Percentiles rank a stretch among this genome's conserved stretches.
Evolutionary conservation across 2,888 invertebrate species (phyloP).

Genomic region (Falcaria lacertinaria): DNA sequence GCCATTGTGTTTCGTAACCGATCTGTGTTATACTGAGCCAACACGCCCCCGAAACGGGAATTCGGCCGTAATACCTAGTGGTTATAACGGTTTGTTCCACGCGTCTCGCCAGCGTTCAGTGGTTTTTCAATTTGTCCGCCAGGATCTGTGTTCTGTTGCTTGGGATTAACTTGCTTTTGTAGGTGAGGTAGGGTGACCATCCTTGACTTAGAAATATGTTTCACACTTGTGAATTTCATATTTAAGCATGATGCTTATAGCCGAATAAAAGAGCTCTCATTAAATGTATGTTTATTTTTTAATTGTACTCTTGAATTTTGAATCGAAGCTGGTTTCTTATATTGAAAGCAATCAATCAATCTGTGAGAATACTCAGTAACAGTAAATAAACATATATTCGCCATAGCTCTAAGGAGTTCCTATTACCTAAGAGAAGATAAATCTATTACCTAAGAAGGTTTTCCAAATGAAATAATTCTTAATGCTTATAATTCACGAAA

Average conservation of each 20-base stretch:
- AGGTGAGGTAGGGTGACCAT: conserved; percentile 9
- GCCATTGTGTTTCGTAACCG: conserved; percentile 59
- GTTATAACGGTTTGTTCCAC: conserved; percentile 22
- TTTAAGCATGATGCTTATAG: background rate
- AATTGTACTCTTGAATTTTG: no score
- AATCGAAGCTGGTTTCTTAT: no score
- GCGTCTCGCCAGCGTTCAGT: conserved; percentile 20
- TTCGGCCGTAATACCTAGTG: conserved; percentile 27
- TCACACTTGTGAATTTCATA: background rate
- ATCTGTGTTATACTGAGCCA: conserved; percentile 42
- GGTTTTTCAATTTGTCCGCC: conserved; percentile 41
- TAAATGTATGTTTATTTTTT: no score
- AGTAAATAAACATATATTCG: no score
- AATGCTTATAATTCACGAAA: no score
- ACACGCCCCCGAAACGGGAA: conserved; percentile 24
- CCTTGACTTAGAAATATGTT: background rate
- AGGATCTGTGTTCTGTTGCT: conserved; percentile 27
- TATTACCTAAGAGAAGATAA: no score
- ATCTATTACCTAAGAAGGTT: no score
- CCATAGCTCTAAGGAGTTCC: no score
- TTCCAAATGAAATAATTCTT: no score
- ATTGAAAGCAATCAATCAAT: no score
- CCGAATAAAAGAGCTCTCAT: no score
- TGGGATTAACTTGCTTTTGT: conserved; percentile 20
- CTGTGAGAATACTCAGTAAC: no score